Percentiles rank a stretch among this genome's conserved stretches.
phyloP scores from a whole-genome alignment of 2,797 vertebrate species.

The Hyperoplus immaculatus region DNA sequence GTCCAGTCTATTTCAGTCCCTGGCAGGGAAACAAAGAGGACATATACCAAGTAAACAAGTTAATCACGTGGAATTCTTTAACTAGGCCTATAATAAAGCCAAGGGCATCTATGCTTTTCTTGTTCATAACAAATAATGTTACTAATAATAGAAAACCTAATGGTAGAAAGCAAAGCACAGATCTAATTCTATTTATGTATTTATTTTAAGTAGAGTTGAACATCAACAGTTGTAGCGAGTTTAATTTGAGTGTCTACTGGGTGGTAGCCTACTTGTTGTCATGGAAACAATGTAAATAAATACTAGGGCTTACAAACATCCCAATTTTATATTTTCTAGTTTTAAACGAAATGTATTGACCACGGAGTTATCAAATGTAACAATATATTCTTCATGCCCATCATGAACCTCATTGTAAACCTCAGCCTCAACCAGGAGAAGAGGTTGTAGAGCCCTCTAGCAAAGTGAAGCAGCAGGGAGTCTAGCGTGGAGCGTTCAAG shows the following conservation, averaged over 20 bases:
- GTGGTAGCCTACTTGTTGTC: neutral
- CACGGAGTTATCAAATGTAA: constrained; percentile 1
- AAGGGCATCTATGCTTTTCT: constrained; percentile 19
- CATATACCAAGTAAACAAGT: constrained; percentile 67
- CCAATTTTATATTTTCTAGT: constrained; percentile 2
- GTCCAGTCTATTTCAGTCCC: constrained; percentile 69
- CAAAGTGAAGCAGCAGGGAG: constrained; percentile 52
- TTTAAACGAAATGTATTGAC: constrained; percentile 15
- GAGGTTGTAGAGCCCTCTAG: constrained; percentile 40
- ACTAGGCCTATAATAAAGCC: constrained; percentile 33
- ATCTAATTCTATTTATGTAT: neutral
- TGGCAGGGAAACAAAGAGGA: constrained; percentile 71
- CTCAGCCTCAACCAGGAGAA: constrained; percentile 48
- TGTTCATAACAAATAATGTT: constrained; percentile 28
- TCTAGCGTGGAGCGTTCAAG: constrained; percentile 43
- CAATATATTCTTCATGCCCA: constrained; percentile 21
- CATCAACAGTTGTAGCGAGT: neutral
- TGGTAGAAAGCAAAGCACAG: constrained; percentile 21
- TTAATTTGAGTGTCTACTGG: neutral
- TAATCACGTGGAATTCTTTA: constrained; percentile 56
- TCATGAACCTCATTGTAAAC: constrained; percentile 35
- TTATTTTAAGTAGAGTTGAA: too few relatives aligned
- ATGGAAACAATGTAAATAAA: constrained; percentile 9
- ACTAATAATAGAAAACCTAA: constrained; percentile 17
- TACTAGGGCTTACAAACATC: neutral